phyloP scores from a whole-genome alignment of 2,888 invertebrate species.

The Chrysolina oricalcia region DNA sequence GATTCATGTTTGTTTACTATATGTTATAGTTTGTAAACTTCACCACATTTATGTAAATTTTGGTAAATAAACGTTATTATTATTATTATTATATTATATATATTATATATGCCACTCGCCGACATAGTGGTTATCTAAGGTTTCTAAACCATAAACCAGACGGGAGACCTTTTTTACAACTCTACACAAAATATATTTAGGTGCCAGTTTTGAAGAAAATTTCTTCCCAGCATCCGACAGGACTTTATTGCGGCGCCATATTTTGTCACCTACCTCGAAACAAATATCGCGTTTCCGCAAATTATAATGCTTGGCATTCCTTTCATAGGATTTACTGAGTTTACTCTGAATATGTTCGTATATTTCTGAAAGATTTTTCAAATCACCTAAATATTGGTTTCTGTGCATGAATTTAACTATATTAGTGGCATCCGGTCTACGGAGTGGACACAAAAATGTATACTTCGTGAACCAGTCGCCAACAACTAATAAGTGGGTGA shows the following conservation, averaged over 20 bases:
- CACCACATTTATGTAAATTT: too few species aligned
- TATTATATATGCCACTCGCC: too few species aligned
- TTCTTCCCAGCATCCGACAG: slow-evolving; percentile 31
- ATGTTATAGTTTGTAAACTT: too few species aligned
- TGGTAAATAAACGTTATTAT: too few species aligned
- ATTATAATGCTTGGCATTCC: slow-evolving; percentile 38
- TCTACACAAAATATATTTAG: slow-evolving; percentile 18
- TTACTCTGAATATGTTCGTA: slow-evolving; percentile 2
- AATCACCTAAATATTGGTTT: neutral
- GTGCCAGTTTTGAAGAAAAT: slow-evolving; percentile 41
- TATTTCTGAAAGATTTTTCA: neutral
- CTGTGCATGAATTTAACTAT: slow-evolving; percentile 10
- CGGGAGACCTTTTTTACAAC: slow-evolving; percentile 11
- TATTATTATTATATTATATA: too few species aligned
- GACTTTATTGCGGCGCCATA: slow-evolving; percentile 41
- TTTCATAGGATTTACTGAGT: slow-evolving; percentile 17
- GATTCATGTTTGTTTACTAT: too few species aligned
- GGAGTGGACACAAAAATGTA: slow-evolving; percentile 1
- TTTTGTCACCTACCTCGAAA: slow-evolving; percentile 37
- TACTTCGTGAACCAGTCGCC: too few species aligned
- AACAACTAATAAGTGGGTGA: slow-evolving; percentile 6
- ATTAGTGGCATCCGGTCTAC: neutral
- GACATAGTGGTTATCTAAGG: neutral
- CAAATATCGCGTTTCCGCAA: slow-evolving; percentile 35
- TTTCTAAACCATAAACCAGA: neutral